Conservation (phyloP, 2,113 vertebrate genomes). For the Motacilla tschutschensis region DNA sequence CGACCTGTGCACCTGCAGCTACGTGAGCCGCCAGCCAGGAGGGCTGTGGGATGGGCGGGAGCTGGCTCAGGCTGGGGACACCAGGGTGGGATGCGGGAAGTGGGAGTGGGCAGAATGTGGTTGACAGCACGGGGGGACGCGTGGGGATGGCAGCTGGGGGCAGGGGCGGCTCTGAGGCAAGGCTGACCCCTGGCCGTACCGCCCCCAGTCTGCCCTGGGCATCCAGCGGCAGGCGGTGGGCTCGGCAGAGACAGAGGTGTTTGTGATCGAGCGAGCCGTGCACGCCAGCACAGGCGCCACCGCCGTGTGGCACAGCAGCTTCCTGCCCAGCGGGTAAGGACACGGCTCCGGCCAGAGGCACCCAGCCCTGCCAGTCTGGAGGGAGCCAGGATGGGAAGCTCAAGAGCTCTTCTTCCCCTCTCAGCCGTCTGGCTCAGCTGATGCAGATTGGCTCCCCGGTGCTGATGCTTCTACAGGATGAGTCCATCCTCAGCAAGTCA, state of each 20-base stretch:
- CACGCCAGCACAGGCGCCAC: constrained; percentile 37
- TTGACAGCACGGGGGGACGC: not conserved
- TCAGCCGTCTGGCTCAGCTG: constrained; percentile 81
- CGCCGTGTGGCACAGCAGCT: constrained; percentile 80
- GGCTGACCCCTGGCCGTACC: not conserved
- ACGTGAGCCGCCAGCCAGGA: constrained; percentile 67
- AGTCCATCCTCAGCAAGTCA: constrained; percentile 10
- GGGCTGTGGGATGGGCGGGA: not conserved
- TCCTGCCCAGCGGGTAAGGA: constrained; percentile 84
- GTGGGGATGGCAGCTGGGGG: no score
- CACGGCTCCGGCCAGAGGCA: fast-evolving
- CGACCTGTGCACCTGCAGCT: constrained; percentile 72
- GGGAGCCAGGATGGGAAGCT: not conserved
- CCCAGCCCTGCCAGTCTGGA: not conserved
- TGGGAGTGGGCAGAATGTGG: not conserved
- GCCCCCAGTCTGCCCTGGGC: constrained; percentile 70
- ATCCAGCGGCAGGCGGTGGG: constrained; percentile 70
- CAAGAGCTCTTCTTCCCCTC: not conserved
- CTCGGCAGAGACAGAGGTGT: constrained; percentile 67
- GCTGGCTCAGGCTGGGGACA: not conserved
- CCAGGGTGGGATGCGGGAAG: not conserved
- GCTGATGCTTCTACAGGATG: constrained; percentile 71
- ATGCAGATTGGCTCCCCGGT: constrained; percentile 82
- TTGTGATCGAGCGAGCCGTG: constrained; percentile 79
- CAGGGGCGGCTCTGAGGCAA: not conserved